These are phyloP conservation scores for Zoanthus sociatus DNA, from an alignment of 92 coral and sea anemone species.

Conservation along the genomic window DNA sequence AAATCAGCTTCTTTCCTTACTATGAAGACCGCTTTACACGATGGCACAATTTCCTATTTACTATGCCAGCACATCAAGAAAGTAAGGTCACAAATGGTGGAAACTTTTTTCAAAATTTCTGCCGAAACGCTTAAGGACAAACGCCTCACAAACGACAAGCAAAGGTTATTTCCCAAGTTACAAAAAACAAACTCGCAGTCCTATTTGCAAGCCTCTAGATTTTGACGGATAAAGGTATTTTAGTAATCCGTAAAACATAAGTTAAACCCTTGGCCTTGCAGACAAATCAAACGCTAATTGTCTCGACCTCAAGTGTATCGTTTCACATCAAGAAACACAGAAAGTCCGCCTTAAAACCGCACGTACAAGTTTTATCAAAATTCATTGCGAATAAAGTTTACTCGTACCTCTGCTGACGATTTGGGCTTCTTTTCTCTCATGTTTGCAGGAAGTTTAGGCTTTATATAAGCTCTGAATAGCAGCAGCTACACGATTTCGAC, in stretches of 20 bases:
- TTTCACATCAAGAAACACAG: constrained; percentile 20
- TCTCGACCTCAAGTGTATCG: constrained; percentile 1
- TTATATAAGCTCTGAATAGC: neutral
- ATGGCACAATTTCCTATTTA: neutral
- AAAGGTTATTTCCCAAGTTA: neutral
- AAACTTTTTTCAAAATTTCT: no score
- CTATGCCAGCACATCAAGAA: neutral
- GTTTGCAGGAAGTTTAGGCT: neutral
- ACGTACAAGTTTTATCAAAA: neutral
- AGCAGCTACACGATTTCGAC: neutral
- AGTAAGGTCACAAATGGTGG: neutral
- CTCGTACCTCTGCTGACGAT: constrained; percentile 18
- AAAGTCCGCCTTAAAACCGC: neutral
- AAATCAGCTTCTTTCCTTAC: neutral
- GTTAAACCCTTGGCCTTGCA: neutral
- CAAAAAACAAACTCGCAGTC: neutral
- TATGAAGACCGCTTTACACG: neutral
- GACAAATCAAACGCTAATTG: neutral
- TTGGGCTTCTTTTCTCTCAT: constrained; percentile 15
- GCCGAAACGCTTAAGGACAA: neutral
- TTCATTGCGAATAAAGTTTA: neutral
- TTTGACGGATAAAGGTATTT: neutral
- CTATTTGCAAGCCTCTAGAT: neutral
- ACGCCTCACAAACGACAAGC: neutral
- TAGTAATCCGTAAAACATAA: neutral